A percentile compares a stretch with the other conserved stretches of the same genome.
These are phyloP conservation scores for Netelia inedita DNA, from an alignment of 2,888 invertebrate genomes.

Conservation along the genomic window DNA sequence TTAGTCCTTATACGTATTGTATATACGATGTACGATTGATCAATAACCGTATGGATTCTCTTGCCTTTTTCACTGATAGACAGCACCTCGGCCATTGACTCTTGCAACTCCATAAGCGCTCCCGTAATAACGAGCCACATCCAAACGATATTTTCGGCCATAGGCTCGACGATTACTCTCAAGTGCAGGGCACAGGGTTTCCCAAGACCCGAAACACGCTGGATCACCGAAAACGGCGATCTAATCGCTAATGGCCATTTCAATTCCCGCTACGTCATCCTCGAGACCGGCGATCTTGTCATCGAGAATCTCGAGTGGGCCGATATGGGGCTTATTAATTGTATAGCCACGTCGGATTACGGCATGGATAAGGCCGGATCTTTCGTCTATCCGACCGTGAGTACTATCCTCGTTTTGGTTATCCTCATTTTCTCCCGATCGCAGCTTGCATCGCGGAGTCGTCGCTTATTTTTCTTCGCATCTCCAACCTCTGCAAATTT, in stretches of 20 bases:
- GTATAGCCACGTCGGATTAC: conserved; percentile 89
- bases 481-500: neutral
- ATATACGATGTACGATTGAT: too few relatives aligned
- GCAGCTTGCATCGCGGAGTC: neutral
- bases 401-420: neutral
- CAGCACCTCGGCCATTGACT: conserved; percentile 27
- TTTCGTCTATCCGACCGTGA: conserved; percentile 91
- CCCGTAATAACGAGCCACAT: conserved; percentile 81
- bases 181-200: conserved; percentile 90
- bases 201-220: conserved; percentile 88
- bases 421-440: neutral
- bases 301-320: conserved; percentile 90
- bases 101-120: conserved; percentile 60
- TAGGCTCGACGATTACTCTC: conserved; percentile 88
- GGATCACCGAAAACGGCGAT: conserved; percentile 88
- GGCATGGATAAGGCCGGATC: conserved; percentile 89
- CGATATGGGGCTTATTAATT: conserved; percentile 94
- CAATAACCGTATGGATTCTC: neutral
- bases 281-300: conserved; percentile 91
- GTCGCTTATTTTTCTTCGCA: neutral
- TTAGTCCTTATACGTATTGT: too few relatives aligned
- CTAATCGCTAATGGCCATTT: conserved; percentile 75
- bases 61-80: neutral
- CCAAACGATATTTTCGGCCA: conserved; percentile 83
- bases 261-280: conserved; percentile 79